Evolutionary conservation across 2,888 invertebrate species (phyloP), one percentile per base, ranked within the genome.

Genomic region (Argynnis bischoffii): DNA sequence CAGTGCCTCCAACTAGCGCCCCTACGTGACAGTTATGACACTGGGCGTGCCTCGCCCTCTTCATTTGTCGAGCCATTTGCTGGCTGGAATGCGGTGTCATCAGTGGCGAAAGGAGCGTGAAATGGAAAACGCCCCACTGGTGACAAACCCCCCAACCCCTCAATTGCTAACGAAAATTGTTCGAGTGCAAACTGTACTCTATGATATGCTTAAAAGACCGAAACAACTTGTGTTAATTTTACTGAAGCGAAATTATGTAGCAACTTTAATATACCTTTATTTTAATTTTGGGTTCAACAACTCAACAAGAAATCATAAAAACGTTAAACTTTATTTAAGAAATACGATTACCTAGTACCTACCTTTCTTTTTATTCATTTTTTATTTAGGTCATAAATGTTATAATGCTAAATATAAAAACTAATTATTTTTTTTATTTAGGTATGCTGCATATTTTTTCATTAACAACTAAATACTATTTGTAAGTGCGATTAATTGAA

Each of bases 21-120:
- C 79, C 75, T 76, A 78, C 79, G 82, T 85, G 89, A 87, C 90
- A 88, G 90, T 92, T 92, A 92, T 92, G 92, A 92, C 70, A 61
- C 88, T 83, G 89, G 92, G 92, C 92, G 92, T 89, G 90, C 80
- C 85, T 79, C 80, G 82, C 88, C 86, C 86, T 78, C 81, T 92
- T 89, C 91, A 91, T 92, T 92, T 91, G 90, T 85, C 91, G 92
- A 90, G 82, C 92, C 92, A 92, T 92, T 92, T 92, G 90, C 83
- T 83, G 81, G 77, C 73, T 77, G 92, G 92, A 90, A 92, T 92
- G 92, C 90, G 85, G 88, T 89, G 92, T 92, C 92, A 92, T 92
- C 92, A 92, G 88, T 77, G 83, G 75, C 77, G 87, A 91, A 85
- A 88, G 88, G 88, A 90, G 87, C 92, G 92, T 92, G 90, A 87